Base-by-base conservation (phyloP, 2,113 vertebrate genomes). In the Chloropsis cyanopogon region DNA sequence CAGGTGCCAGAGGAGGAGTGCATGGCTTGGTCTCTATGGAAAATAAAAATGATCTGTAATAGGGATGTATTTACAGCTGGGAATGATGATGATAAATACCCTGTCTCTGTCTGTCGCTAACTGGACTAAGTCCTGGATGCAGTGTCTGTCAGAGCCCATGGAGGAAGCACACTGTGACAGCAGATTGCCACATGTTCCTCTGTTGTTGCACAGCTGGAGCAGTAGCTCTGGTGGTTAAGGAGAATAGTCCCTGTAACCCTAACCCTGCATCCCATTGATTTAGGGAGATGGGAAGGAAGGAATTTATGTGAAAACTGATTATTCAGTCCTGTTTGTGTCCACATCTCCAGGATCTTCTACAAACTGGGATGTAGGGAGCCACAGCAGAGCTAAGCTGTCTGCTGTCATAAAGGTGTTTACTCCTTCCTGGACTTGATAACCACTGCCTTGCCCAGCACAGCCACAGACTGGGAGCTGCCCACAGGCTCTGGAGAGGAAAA, bases 361-460 rank as follows among this genome's bases (percentile, higher is more conserved):
- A 25, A 29, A 3, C 23, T 61, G 50, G 71, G 39, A 14, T 6
- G 19, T 23, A 28, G 78, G 83, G 70, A 91, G 37, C 31, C 73
- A 16, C 49, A 68, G 7, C 33, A 69, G 84, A 71, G 53, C 86
- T 49, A 69, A 68, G 76, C 69, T 95, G 24, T 82, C 37, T 86
- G 81, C 69, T 89, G 52, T 82, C 81, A 60, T 56, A 42, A 68
- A 95, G 53, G 69, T 84, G 89, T 89, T 95, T 39, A 17, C 57
- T 76, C 57, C 61, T 52, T 56, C 6, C 25, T 49, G 73, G 78
- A 11, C 73, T 50, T 41, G n/a, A 17, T 64, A 69, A 41, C 18
- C 4, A 3, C 54, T 42, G 50, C 90, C 66, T 78, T 87, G 49
- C 61, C 70, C 81, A 47, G 85, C 93, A 33, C 61, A 70, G 78